phyloP scores from a whole-genome alignment of 2,797 vertebrate species.

The Microhierax caerulescens region DNA sequence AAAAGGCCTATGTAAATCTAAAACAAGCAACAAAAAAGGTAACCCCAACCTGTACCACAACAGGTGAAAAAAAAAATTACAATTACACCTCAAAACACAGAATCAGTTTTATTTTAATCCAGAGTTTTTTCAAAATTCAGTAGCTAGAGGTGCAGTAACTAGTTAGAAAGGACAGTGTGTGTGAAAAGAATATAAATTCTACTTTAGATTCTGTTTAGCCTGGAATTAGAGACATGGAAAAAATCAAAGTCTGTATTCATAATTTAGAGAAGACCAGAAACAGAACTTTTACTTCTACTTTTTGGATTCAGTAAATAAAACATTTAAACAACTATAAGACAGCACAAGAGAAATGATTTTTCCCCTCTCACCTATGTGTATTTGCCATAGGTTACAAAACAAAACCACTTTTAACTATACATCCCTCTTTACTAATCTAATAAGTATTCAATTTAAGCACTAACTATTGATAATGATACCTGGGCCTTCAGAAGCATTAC shows the following conservation, averaged over 20 bases:
- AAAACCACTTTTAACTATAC: background rate
- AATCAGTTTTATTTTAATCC: background rate
- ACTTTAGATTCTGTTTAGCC: background rate
- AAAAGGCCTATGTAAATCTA: background rate
- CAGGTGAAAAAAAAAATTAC: fast-evolving
- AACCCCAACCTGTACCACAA: background rate
- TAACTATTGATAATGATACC: background rate
- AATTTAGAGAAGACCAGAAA: background rate
- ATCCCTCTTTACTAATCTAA: background rate
- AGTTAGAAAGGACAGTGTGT: background rate
- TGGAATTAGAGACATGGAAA: background rate
- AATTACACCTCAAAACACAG: background rate
- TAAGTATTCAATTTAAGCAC: background rate
- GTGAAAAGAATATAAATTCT: background rate
- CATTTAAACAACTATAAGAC: background rate
- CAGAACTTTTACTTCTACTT: background rate
- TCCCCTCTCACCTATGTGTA: background rate
- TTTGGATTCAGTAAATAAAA: background rate
- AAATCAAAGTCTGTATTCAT: background rate
- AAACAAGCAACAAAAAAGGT: background rate
- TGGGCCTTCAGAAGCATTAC: background rate
- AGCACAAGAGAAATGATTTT: background rate
- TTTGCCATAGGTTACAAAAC: background rate
- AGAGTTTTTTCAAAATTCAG: background rate
- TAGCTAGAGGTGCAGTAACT: background rate